These are phyloP conservation scores for Cremastinae sp. DNA, from an alignment of 2,888 invertebrate species.

Conservation along the genomic window DNA sequence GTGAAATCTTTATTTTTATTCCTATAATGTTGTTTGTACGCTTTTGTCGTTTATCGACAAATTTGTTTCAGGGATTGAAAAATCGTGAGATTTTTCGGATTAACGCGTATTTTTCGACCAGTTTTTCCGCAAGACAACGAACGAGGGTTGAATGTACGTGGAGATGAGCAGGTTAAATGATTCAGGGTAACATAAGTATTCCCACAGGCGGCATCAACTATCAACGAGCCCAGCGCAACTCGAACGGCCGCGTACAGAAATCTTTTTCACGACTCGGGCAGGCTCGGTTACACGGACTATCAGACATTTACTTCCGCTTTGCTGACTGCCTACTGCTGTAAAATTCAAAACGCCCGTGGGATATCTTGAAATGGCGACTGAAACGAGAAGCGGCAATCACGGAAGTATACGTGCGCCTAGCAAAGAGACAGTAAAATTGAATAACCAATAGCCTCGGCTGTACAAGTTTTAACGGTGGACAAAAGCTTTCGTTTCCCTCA, in stretches of 20 bases:
- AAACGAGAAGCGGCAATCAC: constrained; percentile 49
- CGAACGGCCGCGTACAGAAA: constrained; percentile 8
- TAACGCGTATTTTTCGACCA: too few species aligned
- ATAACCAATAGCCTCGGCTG: constrained; percentile 32
- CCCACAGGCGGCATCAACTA: constrained; percentile 11
- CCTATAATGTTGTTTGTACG: too few species aligned
- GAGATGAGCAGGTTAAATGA: constrained; percentile 31
- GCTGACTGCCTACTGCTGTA: constrained; percentile 30
- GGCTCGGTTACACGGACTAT: background rate
- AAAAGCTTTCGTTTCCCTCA: constrained; percentile 22
- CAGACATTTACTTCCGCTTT: background rate
- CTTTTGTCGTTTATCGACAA: too few species aligned
- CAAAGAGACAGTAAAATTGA: constrained; percentile 47
- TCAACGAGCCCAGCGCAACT: constrained; percentile 11
- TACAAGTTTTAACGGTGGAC: constrained; percentile 14
- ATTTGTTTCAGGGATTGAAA: too few species aligned
- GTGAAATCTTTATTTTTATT: too few species aligned
- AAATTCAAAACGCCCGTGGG: constrained; percentile 49
- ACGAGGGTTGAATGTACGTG: too few species aligned
- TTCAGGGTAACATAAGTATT: constrained; percentile 22
- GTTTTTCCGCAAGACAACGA: too few species aligned
- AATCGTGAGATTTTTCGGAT: too few species aligned
- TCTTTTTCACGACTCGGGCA: background rate
- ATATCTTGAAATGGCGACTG: constrained; percentile 35
- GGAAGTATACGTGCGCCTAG: constrained; percentile 10